These are phyloP conservation scores for Serripes groenlandicus DNA, from an alignment of 2,888 invertebrate species.

Conservation along the genomic window DNA sequence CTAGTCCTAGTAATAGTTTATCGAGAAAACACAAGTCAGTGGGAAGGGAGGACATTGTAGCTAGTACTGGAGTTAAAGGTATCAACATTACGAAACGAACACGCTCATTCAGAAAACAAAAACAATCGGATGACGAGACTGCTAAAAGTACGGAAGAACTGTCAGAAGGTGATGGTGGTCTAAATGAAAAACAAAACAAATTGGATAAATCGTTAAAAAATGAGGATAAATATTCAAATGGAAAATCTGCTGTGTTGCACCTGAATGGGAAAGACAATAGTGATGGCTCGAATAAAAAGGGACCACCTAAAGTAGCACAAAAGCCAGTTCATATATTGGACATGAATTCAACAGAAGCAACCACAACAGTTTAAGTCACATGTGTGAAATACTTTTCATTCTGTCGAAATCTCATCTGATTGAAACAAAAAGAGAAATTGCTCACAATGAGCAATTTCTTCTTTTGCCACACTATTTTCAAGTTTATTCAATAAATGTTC, in stretches of 20 bases:
- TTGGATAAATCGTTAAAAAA: neutral
- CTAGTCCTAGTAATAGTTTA: slow-evolving; percentile 62
- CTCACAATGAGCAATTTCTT: neutral
- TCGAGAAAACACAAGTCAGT: slow-evolving; percentile 59
- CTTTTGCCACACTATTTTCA: neutral
- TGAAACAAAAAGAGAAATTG: neutral
- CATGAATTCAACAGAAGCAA: neutral
- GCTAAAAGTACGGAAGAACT: neutral
- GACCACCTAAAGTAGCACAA: slow-evolving; percentile 4
- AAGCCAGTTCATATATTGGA: neutral
- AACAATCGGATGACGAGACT: slow-evolving; percentile 32
- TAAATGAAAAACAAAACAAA: neutral
- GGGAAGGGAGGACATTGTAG: slow-evolving; percentile 67
- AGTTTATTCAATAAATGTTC: neutral
- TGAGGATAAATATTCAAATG: neutral
- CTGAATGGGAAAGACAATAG: neutral
- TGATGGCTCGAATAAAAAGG: neutral
- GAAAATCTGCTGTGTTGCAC: neutral
- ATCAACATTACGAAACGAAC: slow-evolving; percentile 77
- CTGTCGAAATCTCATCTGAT: neutral
- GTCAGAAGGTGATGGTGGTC: neutral
- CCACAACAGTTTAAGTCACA: neutral
- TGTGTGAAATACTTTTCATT: neutral
- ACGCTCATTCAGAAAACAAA: slow-evolving; percentile 77
- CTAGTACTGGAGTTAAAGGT: slow-evolving; percentile 72